Percentiles rank a stretch among this genome's conserved stretches.
These are phyloP conservation scores for Natator depressus DNA, from an alignment of 2,113 vertebrate species.

Conservation along the genomic window DNA sequence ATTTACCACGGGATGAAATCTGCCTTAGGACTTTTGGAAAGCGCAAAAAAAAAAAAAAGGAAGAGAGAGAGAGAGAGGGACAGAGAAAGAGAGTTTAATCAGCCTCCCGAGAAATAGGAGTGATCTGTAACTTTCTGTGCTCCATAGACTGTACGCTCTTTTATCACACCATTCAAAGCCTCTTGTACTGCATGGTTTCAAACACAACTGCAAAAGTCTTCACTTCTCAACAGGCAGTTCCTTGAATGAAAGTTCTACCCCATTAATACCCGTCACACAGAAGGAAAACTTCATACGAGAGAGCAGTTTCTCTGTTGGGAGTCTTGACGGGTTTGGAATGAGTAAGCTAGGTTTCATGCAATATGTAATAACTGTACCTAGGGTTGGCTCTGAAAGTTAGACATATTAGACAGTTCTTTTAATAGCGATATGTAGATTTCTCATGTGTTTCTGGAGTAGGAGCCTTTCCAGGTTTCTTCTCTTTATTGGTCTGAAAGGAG, in stretches of 20 bases:
- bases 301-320: not conserved
- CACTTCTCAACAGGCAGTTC: not conserved
- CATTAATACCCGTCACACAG: not conserved
- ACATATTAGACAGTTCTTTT: not conserved
- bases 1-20: not conserved
- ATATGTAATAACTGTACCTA: not conserved
- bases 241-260: not conserved
- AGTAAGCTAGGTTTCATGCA: too few relatives aligned
- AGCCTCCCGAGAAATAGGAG: not conserved
- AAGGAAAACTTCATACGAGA: not conserved
- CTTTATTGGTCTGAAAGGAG: not conserved
- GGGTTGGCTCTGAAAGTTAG: not conserved
- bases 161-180: not conserved
- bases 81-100: not conserved
- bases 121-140: not conserved
- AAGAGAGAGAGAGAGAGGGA: not conserved
- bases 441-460: fast-evolving
- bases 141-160: not conserved
- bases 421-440: not conserved
- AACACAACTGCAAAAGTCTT: not conserved
- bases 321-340: not conserved
- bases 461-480: not conserved
- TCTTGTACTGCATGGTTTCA: not conserved
- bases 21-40: not conserved
- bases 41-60: too few relatives aligned